Evolutionary conservation across 2,113 vertebrate genomes (phyloP), one percentile per base, ranked within the genome.

Genomic region (Aptenodytes patagonicus): DNA sequence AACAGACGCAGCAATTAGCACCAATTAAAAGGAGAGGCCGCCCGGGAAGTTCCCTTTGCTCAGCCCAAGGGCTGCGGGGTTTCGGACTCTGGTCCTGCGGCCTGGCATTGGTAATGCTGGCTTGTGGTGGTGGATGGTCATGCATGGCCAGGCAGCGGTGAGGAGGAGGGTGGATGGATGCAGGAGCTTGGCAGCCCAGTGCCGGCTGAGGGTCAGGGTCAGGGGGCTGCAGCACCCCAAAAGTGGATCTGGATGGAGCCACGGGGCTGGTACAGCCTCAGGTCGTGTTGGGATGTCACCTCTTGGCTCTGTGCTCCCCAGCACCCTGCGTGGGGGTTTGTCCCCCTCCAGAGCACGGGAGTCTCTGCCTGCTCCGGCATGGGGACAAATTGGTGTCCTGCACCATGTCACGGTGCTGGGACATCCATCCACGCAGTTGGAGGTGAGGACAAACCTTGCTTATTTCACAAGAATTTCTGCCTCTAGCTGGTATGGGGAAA

Each of bases 1-100:
- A 97, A 97, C 97, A 97, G 97, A 96, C 94, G 79, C 97, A 95
- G 96, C 97, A 98, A 98, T 98, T 98, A 98, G 97, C 95, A 96
- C 95, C 98, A 98, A 98, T 98, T 98, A 98, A 98, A 98, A 96
- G 95, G 94, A 96, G 96, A 97, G 96, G 93, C 94, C 82, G 93
- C 93, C 89, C 75, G 52, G 96, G 97, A 97, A 93, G 95, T 96
- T 97, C 83, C 51, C 83, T 93, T 92, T 91, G 90, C 94, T 91
- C 83, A 92, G 75, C 65, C 82, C 5, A 16, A 51, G 70, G 83
- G n/a, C 89, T 82, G 65, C 2, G 2, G 52, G 32, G 47, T 81
- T 90, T 90, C 46, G 14, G 42, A 34, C 92, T 65, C 60, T 4
- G 26, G 49, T 78, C 87, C 93, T 34, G 40, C 1, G 22, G 65